These are phyloP conservation scores for Colistium nudipinnis DNA, from an alignment of 2,113 vertebrate species.

Conservation along the genomic window DNA sequence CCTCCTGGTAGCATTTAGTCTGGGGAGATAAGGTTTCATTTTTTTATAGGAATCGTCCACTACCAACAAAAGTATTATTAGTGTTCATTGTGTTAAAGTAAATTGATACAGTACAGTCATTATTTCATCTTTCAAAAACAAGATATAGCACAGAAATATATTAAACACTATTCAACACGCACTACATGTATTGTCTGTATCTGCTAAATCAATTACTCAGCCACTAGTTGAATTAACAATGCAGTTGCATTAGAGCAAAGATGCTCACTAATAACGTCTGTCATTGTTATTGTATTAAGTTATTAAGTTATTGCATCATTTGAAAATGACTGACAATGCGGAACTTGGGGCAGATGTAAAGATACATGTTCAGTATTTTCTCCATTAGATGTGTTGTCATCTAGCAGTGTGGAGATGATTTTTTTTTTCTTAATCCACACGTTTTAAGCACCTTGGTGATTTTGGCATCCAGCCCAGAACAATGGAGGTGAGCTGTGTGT, in stretches of 20 bases:
- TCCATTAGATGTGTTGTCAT: neutral
- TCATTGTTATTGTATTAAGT: too few relatives aligned
- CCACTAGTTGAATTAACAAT: neutral
- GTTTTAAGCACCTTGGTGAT: neutral
- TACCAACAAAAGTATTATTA: neutral
- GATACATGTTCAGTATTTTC: neutral
- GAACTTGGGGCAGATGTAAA: neutral
- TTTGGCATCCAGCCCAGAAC: neutral
- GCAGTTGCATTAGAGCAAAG: neutral
- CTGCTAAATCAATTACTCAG: constrained; percentile 1
- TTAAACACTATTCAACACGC: constrained; percentile 15
- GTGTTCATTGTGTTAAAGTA: constrained; percentile 2
- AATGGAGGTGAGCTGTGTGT: neutral
- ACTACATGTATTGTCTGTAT: neutral
- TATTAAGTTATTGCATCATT: neutral
- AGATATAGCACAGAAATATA: constrained; percentile 22
- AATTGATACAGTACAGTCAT: neutral
- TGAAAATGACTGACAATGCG: neutral
- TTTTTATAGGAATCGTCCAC: constrained; percentile 2
- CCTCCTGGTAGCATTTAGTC: constrained; percentile 21
- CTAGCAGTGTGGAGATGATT: neutral
- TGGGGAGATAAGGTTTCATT: constrained; percentile 20
- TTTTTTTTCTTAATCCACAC: neutral
- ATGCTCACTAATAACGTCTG: neutral
- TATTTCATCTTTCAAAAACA: constrained; percentile 21